phyloP scores from a whole-genome alignment of 2,113 vertebrate genomes.

The Phalacrocorax carbo region DNA sequence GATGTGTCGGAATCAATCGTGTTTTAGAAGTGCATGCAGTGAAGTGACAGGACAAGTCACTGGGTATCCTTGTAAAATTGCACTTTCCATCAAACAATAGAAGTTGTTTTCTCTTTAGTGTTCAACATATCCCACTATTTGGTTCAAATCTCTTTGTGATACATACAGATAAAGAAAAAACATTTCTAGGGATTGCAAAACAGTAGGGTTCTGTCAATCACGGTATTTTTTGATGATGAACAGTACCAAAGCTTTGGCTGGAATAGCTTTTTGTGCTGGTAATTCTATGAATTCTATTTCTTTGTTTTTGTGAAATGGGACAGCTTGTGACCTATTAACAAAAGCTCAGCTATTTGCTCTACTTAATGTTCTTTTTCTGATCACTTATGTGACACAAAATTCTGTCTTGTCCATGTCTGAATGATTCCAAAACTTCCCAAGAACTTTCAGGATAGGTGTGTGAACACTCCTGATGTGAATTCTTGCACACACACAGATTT shows the following conservation, averaged over 20 bases:
- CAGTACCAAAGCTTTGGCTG: constrained; percentile 8
- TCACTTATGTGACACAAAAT: not conserved
- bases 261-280: not conserved
- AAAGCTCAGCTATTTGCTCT: not conserved
- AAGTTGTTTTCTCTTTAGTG: constrained; percentile 62
- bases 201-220: constrained; percentile 66
- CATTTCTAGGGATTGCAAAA: constrained; percentile 49
- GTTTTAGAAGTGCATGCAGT: constrained; percentile 53
- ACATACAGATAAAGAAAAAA: constrained; percentile 38
- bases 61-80: constrained; percentile 62
- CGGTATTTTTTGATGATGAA: constrained; percentile 43
- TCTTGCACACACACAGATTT: not conserved
- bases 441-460: not conserved
- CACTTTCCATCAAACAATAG: constrained; percentile 60
- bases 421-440: not conserved
- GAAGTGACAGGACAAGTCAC: constrained; percentile 44
- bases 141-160: constrained; percentile 51
- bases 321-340: not conserved
- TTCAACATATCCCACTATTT: constrained; percentile 58
- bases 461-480: not conserved
- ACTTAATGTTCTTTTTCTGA: not conserved
- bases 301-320: not conserved
- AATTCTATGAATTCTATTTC: constrained; percentile 52
- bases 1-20: constrained; percentile 75
- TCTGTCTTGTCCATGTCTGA: not conserved